A percentile compares a stretch with the other conserved stretches of the same genome.
phyloP scores from a whole-genome alignment of 2,797 vertebrate species.

The Loris lydekkerianus region DNA sequence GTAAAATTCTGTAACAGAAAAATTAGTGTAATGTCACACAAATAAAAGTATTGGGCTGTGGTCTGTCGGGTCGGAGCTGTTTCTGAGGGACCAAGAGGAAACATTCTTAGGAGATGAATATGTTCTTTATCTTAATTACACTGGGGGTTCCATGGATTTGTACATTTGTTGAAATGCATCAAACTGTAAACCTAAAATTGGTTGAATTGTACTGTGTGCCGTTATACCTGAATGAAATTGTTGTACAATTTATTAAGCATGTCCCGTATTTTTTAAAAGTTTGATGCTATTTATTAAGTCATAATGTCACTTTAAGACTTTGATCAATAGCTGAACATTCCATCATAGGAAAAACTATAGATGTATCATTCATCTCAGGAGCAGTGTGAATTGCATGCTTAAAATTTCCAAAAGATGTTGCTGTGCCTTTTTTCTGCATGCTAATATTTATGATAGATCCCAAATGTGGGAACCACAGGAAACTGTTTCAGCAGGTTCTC shows the following conservation, averaged over 20 bases:
- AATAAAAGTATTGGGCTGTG: neutral
- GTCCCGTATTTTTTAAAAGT: neutral
- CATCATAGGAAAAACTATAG: neutral
- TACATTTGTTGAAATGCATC: neutral
- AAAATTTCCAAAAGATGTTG: neutral
- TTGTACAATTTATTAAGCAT: neutral
- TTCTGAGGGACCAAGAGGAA: neutral
- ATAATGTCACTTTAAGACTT: neutral
- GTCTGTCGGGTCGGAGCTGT: neutral
- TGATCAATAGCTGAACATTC: neutral
- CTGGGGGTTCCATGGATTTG: neutral
- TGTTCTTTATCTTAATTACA: neutral
- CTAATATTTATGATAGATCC: neutral
- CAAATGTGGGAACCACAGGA: neutral
- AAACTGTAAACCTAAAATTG: neutral
- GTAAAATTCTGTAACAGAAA: neutral
- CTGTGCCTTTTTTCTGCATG: neutral
- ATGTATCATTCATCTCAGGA: neutral
- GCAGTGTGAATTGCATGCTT: neutral
- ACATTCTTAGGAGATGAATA: neutral
- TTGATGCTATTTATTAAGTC: neutral
- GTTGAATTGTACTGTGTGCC: neutral
- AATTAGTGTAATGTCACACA: neutral
- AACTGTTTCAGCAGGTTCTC: neutral
- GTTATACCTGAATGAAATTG: neutral